A percentile compares a stretch with the other conserved stretches of the same genome.
These are phyloP conservation scores for Nemopilema nomurai DNA, from an alignment of 30 jellyfish, hydroid and myxozoan species.

Conservation along the genomic window DNA sequence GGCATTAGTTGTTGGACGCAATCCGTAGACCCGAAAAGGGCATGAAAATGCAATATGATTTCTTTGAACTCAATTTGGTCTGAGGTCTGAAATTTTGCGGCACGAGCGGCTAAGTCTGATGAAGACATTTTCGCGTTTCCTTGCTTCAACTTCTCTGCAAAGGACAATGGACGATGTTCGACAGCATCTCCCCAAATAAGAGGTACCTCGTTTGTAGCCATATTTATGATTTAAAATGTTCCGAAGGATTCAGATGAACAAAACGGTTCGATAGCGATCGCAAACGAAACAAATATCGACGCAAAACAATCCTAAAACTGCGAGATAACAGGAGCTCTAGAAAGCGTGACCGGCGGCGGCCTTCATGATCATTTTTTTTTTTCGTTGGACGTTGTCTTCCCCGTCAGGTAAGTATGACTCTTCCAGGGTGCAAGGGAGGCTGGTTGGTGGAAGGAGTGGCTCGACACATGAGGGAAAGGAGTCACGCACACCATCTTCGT, in stretches of 20 bases:
- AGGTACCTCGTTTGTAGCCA: neutral
- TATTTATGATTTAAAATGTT: no score
- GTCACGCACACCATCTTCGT: neutral
- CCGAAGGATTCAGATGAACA: neutral
- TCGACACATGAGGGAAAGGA: neutral
- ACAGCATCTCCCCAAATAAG: neutral
- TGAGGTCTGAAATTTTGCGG: neutral
- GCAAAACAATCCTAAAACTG: neutral
- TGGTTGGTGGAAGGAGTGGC: neutral
- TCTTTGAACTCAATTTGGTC: neutral
- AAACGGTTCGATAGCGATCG: neutral
- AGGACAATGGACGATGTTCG: neutral
- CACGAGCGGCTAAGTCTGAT: neutral
- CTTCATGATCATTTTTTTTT: conserved; percentile 6
- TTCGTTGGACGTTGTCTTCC: conserved; percentile 11
- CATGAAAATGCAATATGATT: neutral
- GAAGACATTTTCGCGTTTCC: neutral
- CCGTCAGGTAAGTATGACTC: conserved; percentile 12
- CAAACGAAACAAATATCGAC: neutral
- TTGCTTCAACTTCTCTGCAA: neutral
- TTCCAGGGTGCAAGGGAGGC: neutral
- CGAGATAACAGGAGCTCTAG: neutral
- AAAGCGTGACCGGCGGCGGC: neutral
- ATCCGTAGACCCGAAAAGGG: neutral
- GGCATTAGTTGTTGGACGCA: neutral